Evolutionary conservation across 2,888 invertebrate species (phyloP), one percentile per base, ranked within the genome.

Genomic region (Stegana nigrithorax): DNA sequence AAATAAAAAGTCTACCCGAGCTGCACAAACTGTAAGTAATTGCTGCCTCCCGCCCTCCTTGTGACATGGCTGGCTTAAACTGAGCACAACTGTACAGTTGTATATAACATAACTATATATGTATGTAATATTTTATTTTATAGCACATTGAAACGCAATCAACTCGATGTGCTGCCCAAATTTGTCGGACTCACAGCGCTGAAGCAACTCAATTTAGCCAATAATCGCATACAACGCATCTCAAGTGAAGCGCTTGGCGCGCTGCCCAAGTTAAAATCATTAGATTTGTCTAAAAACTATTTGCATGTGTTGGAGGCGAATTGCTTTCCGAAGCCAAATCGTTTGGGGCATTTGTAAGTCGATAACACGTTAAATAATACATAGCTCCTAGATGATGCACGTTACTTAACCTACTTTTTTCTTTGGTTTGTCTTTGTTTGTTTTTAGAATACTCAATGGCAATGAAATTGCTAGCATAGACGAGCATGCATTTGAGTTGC

Each of bases 241-340:
- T 90, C 91, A 75, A 94, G 94, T 87, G 97, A 94, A 60, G 92
- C 95, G 47, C 94, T 97, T 86, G 94, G 91, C 87, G 93, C 93
- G 59, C 89, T 97, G 69, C 84, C 84, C 2, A 78, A 74, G 59
- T 68, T 85, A 0, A 81, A 78, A 55, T 80, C 87, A 2, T 67
- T 85, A 58, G 87, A 87, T 85, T 79, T 87, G 55, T 86, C 84
- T 67, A 85, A 83, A 72, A 88, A 88, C 77, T 83, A 83, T 65
- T 77, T 88, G 55, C 86, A 84, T 27, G 78, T 76, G 47, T 77
- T 88, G 8, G 75, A 80, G 32, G 68, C 77, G 12, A 81, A 75
- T 60, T 74, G 76, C 53, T 92, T 93, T 83, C 88, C 90, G 32
- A 19, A 47, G 7, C 65, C 74, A 10, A 82, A 73, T 65, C 74